Percentiles rank a stretch among this genome's conserved stretches.
These are phyloP conservation scores for Drosophila gaucha DNA, from an alignment of 2,888 invertebrate species.

Conservation along the genomic window DNA sequence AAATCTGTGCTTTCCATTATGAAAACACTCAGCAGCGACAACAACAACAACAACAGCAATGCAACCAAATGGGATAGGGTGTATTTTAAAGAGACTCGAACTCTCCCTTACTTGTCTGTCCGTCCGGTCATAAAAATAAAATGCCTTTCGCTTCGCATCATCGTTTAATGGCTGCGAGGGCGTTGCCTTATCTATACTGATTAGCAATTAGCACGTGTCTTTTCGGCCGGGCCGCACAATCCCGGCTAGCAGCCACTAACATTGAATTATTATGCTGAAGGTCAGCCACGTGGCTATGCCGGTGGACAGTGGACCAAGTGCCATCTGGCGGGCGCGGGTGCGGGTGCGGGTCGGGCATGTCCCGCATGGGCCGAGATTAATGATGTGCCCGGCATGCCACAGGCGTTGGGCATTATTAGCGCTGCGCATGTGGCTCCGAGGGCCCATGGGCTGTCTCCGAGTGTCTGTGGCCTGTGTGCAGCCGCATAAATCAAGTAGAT, in stretches of 20 bases:
- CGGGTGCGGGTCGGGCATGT: slow-evolving; percentile 26
- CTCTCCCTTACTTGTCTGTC: background rate
- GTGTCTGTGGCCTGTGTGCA: slow-evolving; percentile 45
- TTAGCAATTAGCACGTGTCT: slow-evolving; percentile 79
- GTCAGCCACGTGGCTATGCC: slow-evolving; percentile 58
- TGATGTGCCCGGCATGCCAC: slow-evolving; percentile 64
- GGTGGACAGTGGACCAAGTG: slow-evolving; percentile 34
- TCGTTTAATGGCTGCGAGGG: slow-evolving; percentile 49
- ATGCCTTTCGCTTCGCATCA: slow-evolving; percentile 54
- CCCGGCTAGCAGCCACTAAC: slow-evolving; percentile 37
- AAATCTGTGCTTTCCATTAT: slow-evolving; percentile 59
- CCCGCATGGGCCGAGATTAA: slow-evolving; percentile 74
- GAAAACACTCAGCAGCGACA: slow-evolving; percentile 45
- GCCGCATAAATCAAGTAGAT: slow-evolving; percentile 74
- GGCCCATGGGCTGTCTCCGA: slow-evolving; percentile 6
- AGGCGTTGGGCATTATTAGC: slow-evolving; percentile 62
- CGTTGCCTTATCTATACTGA: slow-evolving; percentile 66
- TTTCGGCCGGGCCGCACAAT: slow-evolving; percentile 23
- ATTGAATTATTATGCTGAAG: slow-evolving; percentile 76
- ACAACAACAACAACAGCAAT: slow-evolving; percentile 32
- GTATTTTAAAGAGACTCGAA: slow-evolving; percentile 30
- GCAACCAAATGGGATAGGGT: slow-evolving; percentile 1
- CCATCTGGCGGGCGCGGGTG: slow-evolving; percentile 13
- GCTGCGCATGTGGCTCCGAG: slow-evolving; percentile 36
- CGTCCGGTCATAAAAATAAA: slow-evolving; percentile 45